Percentiles rank a stretch among this genome's conserved stretches.
These are phyloP conservation scores for Thomomys bottae DNA, from an alignment of 2,113 vertebrate species.

Conservation along the genomic window DNA sequence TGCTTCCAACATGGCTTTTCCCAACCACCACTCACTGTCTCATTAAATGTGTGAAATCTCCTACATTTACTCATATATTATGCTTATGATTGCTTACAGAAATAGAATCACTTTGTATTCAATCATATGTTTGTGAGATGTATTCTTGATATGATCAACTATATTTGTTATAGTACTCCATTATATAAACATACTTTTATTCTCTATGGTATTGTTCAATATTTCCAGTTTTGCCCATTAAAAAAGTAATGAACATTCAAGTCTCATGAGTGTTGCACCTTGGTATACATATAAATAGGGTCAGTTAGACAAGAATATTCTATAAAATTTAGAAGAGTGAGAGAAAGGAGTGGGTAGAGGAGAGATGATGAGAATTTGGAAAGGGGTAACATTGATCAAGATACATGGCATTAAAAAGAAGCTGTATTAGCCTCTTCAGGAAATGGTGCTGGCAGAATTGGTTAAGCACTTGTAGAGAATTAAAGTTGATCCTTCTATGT, in stretches of 20 bases:
- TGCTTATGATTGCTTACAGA: background rate
- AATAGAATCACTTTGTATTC: background rate
- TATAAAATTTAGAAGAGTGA: too few relatives aligned
- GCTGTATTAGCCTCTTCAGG: too few relatives aligned
- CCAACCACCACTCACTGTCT: background rate
- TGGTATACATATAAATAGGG: background rate
- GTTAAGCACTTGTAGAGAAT: too few relatives aligned
- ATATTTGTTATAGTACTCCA: background rate
- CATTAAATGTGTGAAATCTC: background rate
- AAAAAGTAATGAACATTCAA: background rate
- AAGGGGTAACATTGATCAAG: too few relatives aligned
- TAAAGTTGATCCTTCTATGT: too few relatives aligned
- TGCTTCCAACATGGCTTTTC: background rate
- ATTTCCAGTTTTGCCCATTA: background rate
- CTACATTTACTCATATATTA: background rate
- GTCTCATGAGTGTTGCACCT: background rate
- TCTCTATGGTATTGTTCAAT: background rate
- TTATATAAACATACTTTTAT: background rate
- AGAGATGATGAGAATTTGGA: too few relatives aligned
- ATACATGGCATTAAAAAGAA: too few relatives aligned
- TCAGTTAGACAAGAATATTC: background rate
- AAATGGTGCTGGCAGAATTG: too few relatives aligned
- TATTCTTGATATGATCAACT: background rate
- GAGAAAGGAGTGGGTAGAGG: too few relatives aligned
- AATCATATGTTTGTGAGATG: background rate